Evolutionary conservation across 2,888 invertebrate genomes (phyloP), one percentile per base, ranked within the genome.

Genomic region (Antheraea assamensis): DNA sequence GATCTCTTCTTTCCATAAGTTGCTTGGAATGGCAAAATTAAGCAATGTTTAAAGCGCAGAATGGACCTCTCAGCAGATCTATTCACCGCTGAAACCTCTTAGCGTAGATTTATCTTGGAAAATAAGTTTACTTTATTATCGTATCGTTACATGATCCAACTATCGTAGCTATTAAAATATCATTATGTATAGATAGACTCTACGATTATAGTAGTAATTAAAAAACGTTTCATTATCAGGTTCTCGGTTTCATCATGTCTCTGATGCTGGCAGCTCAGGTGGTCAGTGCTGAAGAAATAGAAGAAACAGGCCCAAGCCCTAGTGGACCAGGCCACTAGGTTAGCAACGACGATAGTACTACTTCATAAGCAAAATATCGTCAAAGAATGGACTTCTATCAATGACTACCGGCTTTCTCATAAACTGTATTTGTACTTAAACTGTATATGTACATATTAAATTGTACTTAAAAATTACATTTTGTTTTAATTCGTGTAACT

Each of bases 221-320:
- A 19, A n/a, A 24, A 35, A 24, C 24, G 35, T 52, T 31, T 66
- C 2, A 10, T 49, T 30, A 31, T 13, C 64, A 72, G 72, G 52
- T 72, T 2, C 68, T 72, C 52, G 52, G 72, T 52, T n/a, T 72
- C 31, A 68, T 72, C 72, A 66, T 52, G n/a, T 64, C 72, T 66
- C 21, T 72, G n/a, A 2, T 68, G 72, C 52, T 72, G 49, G 49
- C 66, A n/a, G 52, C 72, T 31, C 72, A 72, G 52, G 30, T 72
- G 10, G 68, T 31, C 30, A 49, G 52, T n/a, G 68, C 66, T 31
- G 66, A 1, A 21, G 66, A 31, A 2, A 66, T 21, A 19, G 66
- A 30, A 19, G 66, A 31, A 19, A 17, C 30, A 19, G 66, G 66
- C 31, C 19, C 17, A 2, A 66, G 66, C 31, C 66, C 66, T 35